Base-by-base conservation (phyloP, 2,797 vertebrate genomes). In the Rhinatrema bivittatum region DNA sequence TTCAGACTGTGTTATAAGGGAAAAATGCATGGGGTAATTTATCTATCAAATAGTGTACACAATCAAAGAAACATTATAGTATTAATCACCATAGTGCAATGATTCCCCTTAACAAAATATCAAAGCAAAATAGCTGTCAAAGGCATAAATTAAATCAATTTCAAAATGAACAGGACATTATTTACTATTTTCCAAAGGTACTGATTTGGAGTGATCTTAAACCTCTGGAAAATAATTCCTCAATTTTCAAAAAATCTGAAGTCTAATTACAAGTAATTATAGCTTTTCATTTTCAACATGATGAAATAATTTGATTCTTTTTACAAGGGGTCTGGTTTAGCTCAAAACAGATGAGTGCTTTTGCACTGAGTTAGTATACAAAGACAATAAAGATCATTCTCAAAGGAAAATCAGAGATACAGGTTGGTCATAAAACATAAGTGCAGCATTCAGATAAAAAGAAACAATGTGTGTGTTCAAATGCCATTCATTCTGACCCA, bases 271-370 rank as follows among this genome's bases (percentile, higher is more conserved):
- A 87, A 92, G 88, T 94, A 97, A 97, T 97, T 97, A 93, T 85
- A 86, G 88, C 91, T 93, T 97, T 95, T 95, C 91, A 93, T 94
- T 97, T 91, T 88, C 87, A 92, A 91, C 92, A 94, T 95, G 91
- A 97, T 94, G 92, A 94, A 97, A 97, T 97, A 91, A 97, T 97
- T 95, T 94, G 89, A 95, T 91, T 90, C 91, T 89, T 92, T 91
- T 94, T 87, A 88, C 89, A 87, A 87, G 86, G 81, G 83, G 83
- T 93, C 92, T 97, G 93, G 88, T 88, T 97, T 90, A 89, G 79
- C 91, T 97, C 93, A 97, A 82, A 80, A 84, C 75, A 91, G 91
- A 92, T 91, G 93, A 90, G 86, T 78, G 81, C 86, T 90, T 86
- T 89, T 87, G 89, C 87, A 82, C 84, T 70, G 83, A 89, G 88